Base-by-base conservation (phyloP, 1,140 invertebrate species). In the Propsilocerus akamusi region DNA sequence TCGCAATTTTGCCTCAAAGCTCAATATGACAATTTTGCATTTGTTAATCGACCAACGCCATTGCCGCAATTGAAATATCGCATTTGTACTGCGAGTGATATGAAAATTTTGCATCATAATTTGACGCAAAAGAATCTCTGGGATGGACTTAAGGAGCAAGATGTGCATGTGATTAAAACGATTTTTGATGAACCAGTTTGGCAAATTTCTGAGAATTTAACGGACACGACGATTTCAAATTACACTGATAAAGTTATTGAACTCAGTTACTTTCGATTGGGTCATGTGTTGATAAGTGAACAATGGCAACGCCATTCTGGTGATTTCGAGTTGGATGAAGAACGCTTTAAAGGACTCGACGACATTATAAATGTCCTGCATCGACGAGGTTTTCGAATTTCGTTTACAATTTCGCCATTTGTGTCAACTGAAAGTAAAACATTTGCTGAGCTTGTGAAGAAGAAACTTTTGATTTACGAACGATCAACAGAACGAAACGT, bases 261-360 rank as follows among this genome's bases (percentile, higher is more conserved):
- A 17, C 61, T 84, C 14, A 78, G 80, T 2, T 84, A 82, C 56
- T 59, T 87, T 3, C 75, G 80, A 51, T 76, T 85, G 62, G 83
- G 84, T 0, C 85, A 87, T 58, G 83, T 91, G 0, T 59, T 89
- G 2, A 70, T 91, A 1, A 86, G 86, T 58, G 85, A 87, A 61
- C 80, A 81, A 55, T 91, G 86, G 86, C 86, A 91, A 58, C 72
- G 76, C 23, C 73, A 80, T 60, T 74, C 84, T 5, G 86, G 86
- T 0, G 86, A 91, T 62, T 76, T 87, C 32, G 70, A 74, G 0
- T 68, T 89, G 8, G 86, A 91, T 59, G 67, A 68, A 2, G 67
- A 67, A 7, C 60, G 84, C 34, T 90, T 91, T 59, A 76, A 81
- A 10, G 79, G 75, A 0, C 75, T 89, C 57, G 76, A 78, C 26